These are phyloP conservation scores for Emys orbicularis DNA, from an alignment of 2,797 vertebrate species.

Conservation along the genomic window DNA sequence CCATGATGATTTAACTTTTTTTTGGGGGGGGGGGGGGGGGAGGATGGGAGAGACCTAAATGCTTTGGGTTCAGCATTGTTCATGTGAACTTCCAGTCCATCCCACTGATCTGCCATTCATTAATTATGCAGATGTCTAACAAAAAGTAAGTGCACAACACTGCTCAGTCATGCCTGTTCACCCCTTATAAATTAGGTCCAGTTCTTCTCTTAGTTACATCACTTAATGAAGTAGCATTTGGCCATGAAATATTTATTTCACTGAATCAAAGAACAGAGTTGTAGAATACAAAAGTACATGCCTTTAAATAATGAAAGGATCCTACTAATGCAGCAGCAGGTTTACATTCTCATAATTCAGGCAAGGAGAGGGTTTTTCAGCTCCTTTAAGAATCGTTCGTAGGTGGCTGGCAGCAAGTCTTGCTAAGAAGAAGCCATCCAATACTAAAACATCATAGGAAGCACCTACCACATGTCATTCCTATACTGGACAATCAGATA, in stretches of 20 bases:
- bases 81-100: neutral
- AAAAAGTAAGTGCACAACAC: neutral
- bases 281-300: neutral
- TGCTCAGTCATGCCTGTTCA: neutral
- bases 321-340: neutral
- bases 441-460: neutral
- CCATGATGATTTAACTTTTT: neutral
- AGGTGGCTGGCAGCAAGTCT: neutral
- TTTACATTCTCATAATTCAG: neutral
- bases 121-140: neutral
- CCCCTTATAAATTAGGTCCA: neutral
- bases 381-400: neutral
- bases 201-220: neutral
- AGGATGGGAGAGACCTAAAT: neutral
- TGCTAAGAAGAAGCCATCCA: neutral
- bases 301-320: neutral
- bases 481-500: neutral
- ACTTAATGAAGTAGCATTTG: neutral
- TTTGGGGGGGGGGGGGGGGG: too few species aligned
- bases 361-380: neutral
- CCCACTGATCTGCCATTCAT: neutral
- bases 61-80: neutral
- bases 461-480: neutral
- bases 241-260: neutral
- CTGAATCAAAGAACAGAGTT: too few species aligned